A percentile compares a stretch with the other conserved stretches of the same genome.
Conservation (phyloP, 2,888 invertebrate species). For the Litoditis marina region DNA sequence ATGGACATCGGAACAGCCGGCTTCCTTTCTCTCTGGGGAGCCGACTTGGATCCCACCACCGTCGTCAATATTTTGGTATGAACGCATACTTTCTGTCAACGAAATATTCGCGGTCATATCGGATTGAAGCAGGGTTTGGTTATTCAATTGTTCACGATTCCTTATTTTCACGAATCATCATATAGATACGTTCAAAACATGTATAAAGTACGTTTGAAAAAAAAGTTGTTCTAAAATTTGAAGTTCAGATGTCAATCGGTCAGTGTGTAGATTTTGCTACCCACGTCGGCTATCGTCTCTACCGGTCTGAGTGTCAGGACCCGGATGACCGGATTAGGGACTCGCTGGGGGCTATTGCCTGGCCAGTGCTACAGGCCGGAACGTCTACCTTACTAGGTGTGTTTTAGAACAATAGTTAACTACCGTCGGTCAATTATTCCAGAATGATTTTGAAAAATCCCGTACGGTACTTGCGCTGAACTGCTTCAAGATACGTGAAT, state of each 20-base stretch:
- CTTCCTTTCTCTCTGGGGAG: slow-evolving; percentile 59
- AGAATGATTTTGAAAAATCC: no score
- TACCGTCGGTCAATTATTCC: not conserved
- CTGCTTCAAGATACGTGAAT: no score
- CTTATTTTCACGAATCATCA: no score
- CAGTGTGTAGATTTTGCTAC: slow-evolving; percentile 61
- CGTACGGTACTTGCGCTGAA: no score
- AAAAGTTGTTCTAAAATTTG: not conserved
- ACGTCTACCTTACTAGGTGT: slow-evolving; percentile 50
- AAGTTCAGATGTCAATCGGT: slow-evolving; percentile 58
- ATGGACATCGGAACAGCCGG: slow-evolving; percentile 59
- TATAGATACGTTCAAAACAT: no score
- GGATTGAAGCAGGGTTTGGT: no score
- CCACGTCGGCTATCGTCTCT: slow-evolving; percentile 60
- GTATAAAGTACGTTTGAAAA: no score
- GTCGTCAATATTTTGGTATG: slow-evolving; percentile 60
- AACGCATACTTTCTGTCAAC: not conserved
- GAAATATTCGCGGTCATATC: no score
- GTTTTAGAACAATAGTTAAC: not conserved
- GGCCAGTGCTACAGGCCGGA: slow-evolving; percentile 61
- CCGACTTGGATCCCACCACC: slow-evolving; percentile 60
- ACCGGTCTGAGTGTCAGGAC: slow-evolving; percentile 35
- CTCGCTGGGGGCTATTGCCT: slow-evolving; percentile 59
- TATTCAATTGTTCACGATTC: no score
- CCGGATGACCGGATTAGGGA: slow-evolving; percentile 48